A percentile compares a stretch with the other conserved stretches of the same genome.
Evolutionary conservation across 2,113 vertebrate genomes (phyloP).

Genomic region (Mus pahari): DNA sequence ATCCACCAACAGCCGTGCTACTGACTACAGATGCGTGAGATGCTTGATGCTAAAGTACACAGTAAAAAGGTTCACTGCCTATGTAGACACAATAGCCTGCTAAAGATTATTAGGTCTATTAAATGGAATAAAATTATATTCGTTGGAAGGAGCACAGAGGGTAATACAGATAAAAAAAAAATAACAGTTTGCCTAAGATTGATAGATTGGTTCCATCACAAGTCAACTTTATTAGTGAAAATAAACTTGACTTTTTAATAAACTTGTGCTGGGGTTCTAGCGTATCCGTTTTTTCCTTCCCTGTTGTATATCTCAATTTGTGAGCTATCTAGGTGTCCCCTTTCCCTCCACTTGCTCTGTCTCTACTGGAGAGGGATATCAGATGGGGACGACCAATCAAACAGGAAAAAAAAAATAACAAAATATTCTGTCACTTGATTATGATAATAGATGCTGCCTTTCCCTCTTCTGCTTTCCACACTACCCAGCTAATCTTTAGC

Average conservation of each 20-base stretch:
- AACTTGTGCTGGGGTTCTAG: background rate
- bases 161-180: background rate
- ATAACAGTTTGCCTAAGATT: slow-evolving; percentile 30
- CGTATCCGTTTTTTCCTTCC: background rate
- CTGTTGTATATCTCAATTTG: background rate
- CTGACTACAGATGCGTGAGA: background rate
- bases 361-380: background rate
- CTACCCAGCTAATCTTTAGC: background rate
- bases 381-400: background rate
- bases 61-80: background rate
- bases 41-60: background rate
- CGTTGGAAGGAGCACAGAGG: background rate
- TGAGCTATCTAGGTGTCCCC: background rate
- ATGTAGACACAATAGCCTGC: background rate
- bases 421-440: slow-evolving; percentile 1
- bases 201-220: background rate
- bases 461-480: background rate
- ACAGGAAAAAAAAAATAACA: background rate
- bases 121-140: background rate
- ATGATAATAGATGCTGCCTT: background rate
- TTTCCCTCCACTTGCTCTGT: background rate
- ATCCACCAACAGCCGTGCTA: background rate
- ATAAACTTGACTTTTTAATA: slow-evolving; percentile 19
- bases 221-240: slow-evolving; percentile 39
- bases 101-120: background rate